Percentiles rank a stretch among this genome's conserved stretches.
phyloP scores from a whole-genome alignment of 1,140 invertebrate genomes.

The Homalodisca vitripennis region DNA sequence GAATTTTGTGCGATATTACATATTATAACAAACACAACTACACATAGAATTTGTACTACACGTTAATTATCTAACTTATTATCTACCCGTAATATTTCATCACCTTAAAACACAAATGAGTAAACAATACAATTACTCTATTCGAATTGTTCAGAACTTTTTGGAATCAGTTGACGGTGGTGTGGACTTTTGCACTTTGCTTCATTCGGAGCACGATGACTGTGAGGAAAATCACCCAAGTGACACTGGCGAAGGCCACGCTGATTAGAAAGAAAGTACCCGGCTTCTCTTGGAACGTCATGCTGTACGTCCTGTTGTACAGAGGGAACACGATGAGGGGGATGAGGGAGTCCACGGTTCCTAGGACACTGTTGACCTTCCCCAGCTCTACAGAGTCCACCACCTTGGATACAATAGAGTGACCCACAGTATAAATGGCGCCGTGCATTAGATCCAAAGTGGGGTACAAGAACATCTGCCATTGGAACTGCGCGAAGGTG shows the following conservation, averaged over 20 bases:
- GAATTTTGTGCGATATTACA: too few relatives aligned
- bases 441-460: constrained; percentile 38
- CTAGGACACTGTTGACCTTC: constrained; percentile 25
- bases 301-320: constrained; percentile 37
- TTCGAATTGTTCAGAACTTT: too few relatives aligned
- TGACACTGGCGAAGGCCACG: constrained; percentile 30
- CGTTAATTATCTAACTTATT: too few relatives aligned
- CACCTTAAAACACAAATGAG: too few relatives aligned
- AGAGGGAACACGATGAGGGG: constrained; percentile 37
- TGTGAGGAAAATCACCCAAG: constrained; percentile 32
- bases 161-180: not conserved
- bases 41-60: too few relatives aligned
- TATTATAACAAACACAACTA: too few relatives aligned
- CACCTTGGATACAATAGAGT: constrained; percentile 38
- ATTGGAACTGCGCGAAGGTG: constrained; percentile 19
- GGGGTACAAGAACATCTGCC: constrained; percentile 36
- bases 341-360: constrained; percentile 34
- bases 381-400: constrained; percentile 36
- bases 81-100: too few relatives aligned
- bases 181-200: not conserved
- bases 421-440: constrained; percentile 32
- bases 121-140: too few relatives aligned
- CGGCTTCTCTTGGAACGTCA: constrained; percentile 34
- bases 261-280: constrained; percentile 37
- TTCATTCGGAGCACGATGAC: not conserved